Base-by-base conservation (phyloP, 2,113 vertebrate species). In the Pomatostomus ruficeps region DNA sequence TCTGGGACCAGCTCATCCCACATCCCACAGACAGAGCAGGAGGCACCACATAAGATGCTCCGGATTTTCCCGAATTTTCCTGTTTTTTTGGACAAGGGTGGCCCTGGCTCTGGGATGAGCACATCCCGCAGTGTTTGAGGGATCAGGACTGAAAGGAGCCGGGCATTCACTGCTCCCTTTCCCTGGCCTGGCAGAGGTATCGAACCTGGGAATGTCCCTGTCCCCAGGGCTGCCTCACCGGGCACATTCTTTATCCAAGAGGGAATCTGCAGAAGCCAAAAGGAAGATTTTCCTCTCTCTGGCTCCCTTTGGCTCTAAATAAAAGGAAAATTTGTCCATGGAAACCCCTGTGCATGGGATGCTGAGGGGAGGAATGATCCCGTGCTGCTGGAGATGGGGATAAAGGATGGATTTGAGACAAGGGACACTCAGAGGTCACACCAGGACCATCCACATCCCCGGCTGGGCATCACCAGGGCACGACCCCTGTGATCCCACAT, bases 401-500 rank as follows among this genome's bases (percentile, higher is more conserved):
- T 8, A 7, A 52, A 35, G 51, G 82, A 46, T 25, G 66, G 48
- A 35, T 80, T 24, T 58, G 9, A 62, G 49, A 35, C 14, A 40
- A 42, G 12, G 15, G 43, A 45, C 61, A 18, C 29, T 35, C 88
- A 38, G 57, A 4, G 11, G 24, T 19, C 46, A 18, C 54, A 40
- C 33, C n/a, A 13, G 14, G 8, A 14, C 31, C 3, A 4, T 13
- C 43, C 48, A 38, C 36, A 57, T 2, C 23, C 40, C 24, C 17
- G 49, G 14, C 14, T 22, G 9, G 43, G 21, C 42, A 83, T 17
- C 7, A 0, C 38, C 61, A 26, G 1, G 9, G 25, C 49, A 15
- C 0, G 1, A 1, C 3, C 9, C 58, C 63, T 36, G 9, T 16
- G 1, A 43, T 16, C 24, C 63, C 21, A 2, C 11, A 46, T 25